phyloP scores from a whole-genome alignment of 1,140 invertebrate species.

The Ectropis grisescens region DNA sequence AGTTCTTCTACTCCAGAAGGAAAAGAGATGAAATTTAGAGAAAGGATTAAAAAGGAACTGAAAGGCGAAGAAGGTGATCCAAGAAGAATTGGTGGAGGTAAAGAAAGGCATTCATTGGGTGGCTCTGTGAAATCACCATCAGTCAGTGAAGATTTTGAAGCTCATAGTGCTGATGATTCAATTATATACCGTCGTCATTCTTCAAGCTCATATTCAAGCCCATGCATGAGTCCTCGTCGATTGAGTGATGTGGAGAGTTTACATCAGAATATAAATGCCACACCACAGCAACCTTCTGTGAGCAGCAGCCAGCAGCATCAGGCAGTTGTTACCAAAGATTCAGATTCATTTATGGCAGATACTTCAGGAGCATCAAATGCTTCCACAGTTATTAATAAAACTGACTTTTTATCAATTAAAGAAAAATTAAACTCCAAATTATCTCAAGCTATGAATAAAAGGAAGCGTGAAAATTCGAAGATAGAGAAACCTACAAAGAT shows the following conservation, averaged over 20 bases:
- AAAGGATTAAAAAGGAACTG: slow-evolving; percentile 55
- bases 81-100: slow-evolving; percentile 56
- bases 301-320: too few species aligned
- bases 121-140: slow-evolving; percentile 65
- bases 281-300: neutral
- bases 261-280: neutral
- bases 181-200: slow-evolving; percentile 85
- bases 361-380: too few species aligned
- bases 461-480: slow-evolving; percentile 44
- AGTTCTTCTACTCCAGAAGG: slow-evolving; percentile 67
- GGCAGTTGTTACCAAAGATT: too few species aligned
- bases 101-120: slow-evolving; percentile 41
- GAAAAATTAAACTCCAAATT: slow-evolving; percentile 57
- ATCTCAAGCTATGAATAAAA: slow-evolving; percentile 50
- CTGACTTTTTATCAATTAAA: slow-evolving; percentile 56
- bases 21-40: slow-evolving; percentile 63
- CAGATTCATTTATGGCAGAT: slow-evolving; percentile 34
- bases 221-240: slow-evolving; percentile 62
- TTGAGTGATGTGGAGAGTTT: slow-evolving; percentile 50
- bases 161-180: slow-evolving; percentile 78
- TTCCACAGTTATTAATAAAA: slow-evolving; percentile 53
- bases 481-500: slow-evolving; percentile 44
- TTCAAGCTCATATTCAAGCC: slow-evolving; percentile 85
- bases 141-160: slow-evolving; percentile 72
- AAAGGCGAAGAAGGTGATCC: slow-evolving; percentile 55